phyloP scores from a whole-genome alignment of 2,113 vertebrate species.

The Balaeniceps rex region DNA sequence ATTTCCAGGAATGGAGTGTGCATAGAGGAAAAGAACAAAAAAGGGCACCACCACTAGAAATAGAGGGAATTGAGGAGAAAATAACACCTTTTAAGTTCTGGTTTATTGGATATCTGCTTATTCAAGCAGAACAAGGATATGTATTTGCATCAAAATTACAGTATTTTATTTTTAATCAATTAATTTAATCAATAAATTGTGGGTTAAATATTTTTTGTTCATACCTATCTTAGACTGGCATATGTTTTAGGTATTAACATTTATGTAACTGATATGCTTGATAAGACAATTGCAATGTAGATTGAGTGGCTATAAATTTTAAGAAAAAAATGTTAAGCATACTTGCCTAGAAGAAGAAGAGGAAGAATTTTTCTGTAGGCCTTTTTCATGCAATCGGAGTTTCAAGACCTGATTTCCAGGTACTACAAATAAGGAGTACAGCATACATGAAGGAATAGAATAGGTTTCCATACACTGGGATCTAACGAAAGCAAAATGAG shows the following conservation, averaged over 20 bases:
- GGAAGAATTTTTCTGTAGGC: background rate
- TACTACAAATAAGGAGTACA: background rate
- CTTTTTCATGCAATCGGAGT: background rate
- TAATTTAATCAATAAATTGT: background rate
- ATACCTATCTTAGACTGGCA: background rate
- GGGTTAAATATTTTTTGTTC: background rate
- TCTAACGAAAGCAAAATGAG: conserved; percentile 1
- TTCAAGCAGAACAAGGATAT: too few species aligned
- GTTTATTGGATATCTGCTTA: background rate
- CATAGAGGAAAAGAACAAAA: background rate
- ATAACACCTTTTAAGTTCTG: background rate
- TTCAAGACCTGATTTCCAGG: background rate
- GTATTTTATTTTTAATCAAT: background rate
- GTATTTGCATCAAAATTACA: background rate
- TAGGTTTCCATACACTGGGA: background rate
- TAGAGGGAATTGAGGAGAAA: background rate
- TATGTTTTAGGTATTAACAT: background rate
- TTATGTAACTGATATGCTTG: background rate
- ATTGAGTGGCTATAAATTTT: background rate
- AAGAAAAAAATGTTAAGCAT: background rate
- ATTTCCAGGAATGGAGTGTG: background rate
- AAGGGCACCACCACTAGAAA: background rate
- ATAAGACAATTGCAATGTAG: background rate
- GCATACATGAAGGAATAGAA: background rate
- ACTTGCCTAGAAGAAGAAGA: background rate